Percentiles rank a stretch among this genome's conserved stretches.
Evolutionary conservation across 2,888 invertebrate genomes (phyloP).

Genomic region (Leucozona laternaria): DNA sequence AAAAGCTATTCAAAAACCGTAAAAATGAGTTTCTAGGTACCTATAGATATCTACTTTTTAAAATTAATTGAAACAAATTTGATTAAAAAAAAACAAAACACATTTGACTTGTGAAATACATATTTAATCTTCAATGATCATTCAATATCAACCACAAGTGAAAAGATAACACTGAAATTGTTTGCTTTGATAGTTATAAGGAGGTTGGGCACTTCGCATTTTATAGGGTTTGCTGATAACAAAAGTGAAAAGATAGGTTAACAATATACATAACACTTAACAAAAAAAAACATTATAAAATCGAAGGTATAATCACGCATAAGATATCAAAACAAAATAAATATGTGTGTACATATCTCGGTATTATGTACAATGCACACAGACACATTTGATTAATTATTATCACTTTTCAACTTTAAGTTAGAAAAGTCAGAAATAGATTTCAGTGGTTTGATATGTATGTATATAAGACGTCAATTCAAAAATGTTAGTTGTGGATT

Average conservation of each 20-base stretch:
- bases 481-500: too few species aligned
- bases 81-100: not conserved
- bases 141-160: not conserved
- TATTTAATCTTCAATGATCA: not conserved
- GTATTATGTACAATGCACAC: too few species aligned
- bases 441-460: too few species aligned
- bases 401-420: too few species aligned
- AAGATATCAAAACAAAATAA: too few species aligned
- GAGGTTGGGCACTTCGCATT: not conserved
- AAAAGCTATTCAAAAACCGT: too few species aligned
- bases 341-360: too few species aligned
- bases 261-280: not conserved
- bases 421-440: too few species aligned
- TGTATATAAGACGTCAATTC: too few species aligned
- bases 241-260: not conserved
- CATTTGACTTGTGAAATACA: not conserved
- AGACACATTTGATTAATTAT: too few species aligned
- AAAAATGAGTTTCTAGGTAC: too few species aligned
- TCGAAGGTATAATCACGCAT: not conserved
- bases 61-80: not conserved
- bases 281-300: not conserved
- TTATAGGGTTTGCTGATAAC: not conserved
- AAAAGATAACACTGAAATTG: conserved; percentile 8
- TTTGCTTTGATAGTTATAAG: not conserved
- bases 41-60: too few species aligned